Evolutionary conservation across 2,113 vertebrate species (phyloP).

Genomic region (Cochlearius cochlearius): DNA sequence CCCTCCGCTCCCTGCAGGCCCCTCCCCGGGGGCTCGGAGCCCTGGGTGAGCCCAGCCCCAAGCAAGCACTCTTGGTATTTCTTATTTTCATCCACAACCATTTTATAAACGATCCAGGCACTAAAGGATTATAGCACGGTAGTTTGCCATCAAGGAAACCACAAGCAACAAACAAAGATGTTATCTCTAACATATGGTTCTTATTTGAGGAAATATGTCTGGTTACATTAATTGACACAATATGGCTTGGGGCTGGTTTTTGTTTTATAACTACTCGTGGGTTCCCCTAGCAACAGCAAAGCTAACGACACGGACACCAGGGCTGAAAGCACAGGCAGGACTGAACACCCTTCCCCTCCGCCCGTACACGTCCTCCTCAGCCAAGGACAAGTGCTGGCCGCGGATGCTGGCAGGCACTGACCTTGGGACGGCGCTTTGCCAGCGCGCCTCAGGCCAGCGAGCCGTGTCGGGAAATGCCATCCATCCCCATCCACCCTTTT

Average conservation of each 20-base stretch:
- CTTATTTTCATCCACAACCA: neutral
- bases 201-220: neutral
- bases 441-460: neutral
- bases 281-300: slow-evolving; percentile 25
- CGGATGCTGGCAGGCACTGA: neutral
- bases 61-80: neutral
- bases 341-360: neutral
- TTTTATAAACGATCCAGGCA: neutral
- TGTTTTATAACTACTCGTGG: neutral
- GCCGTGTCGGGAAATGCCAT: fast-evolving
- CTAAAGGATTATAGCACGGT: neutral
- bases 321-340: neutral
- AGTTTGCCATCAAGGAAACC: slow-evolving; percentile 31
- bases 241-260: neutral
- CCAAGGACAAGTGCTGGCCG: neutral
- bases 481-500: neutral
- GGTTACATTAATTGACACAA: neutral
- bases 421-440: neutral
- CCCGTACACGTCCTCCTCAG: fast-evolving
- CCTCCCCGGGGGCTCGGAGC: neutral
- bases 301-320: neutral
- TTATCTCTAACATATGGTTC: neutral
- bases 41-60: neutral
- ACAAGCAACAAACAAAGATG: neutral
- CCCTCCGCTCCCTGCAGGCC: neutral